phyloP scores from a whole-genome alignment of 2,888 invertebrate genomes.

The Xanthostigma xanthostigma region DNA sequence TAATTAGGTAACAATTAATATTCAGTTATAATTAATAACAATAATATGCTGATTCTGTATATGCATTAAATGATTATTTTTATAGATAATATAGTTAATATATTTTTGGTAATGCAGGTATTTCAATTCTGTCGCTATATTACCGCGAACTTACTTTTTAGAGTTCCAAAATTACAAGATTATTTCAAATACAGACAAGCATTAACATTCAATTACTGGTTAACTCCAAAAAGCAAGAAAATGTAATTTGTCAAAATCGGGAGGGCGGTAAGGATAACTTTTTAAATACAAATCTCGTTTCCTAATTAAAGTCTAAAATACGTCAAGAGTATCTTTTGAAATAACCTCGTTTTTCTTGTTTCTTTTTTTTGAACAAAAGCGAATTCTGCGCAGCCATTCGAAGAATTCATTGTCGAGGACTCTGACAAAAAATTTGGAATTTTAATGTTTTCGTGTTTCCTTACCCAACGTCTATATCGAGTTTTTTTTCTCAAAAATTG shows the following conservation, averaged over 20 bases:
- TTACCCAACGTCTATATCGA: conserved; percentile 1
- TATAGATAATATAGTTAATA: too few species aligned
- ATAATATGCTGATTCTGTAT: conserved; percentile 8
- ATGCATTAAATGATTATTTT: conserved; percentile 7
- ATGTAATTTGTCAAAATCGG: too few species aligned
- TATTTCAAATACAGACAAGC: too few species aligned
- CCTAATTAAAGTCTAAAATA: too few species aligned
- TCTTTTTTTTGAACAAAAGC: conserved; percentile 24
- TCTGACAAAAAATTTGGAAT: conserved; percentile 21
- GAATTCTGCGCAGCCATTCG: conserved; percentile 51
- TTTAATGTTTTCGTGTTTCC: conserved; percentile 10
- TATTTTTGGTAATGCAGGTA: too few species aligned
- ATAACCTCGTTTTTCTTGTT: conserved; percentile 20
- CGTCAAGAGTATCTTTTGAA: conserved; percentile 21
- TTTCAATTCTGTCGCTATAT: too few species aligned
- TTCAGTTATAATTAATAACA: neutral
- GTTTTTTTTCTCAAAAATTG: neutral
- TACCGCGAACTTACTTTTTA: too few species aligned
- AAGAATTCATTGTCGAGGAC: conserved; percentile 35
- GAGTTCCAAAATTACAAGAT: too few species aligned
- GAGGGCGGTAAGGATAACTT: too few species aligned
- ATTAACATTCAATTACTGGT: too few species aligned
- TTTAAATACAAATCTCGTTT: too few species aligned
- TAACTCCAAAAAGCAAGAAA: too few species aligned
- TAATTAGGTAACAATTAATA: neutral